phyloP scores from a whole-genome alignment of 2,888 invertebrate genomes.

The Eristalinus aeneus region DNA sequence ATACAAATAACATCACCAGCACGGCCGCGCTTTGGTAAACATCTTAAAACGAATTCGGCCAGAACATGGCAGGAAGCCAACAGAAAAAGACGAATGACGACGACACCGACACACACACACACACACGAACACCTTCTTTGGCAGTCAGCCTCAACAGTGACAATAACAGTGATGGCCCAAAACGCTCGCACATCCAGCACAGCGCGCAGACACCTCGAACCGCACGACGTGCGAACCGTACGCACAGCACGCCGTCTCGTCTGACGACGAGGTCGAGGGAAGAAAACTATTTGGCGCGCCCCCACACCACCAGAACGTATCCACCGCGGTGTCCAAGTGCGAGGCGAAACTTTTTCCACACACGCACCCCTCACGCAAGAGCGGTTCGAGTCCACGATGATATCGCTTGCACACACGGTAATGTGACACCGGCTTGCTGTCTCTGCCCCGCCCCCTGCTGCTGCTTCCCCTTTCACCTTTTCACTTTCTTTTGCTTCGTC shows the following conservation, averaged over 20 bases:
- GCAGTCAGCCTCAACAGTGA: constrained; percentile 41
- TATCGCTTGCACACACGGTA: constrained; percentile 19
- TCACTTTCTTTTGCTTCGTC: constrained; percentile 56
- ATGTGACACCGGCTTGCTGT: constrained; percentile 61
- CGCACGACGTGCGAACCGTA: background rate
- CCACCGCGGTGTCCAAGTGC: background rate
- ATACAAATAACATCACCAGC: constrained; percentile 68
- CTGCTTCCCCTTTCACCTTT: constrained; percentile 45
- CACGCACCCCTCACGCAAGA: background rate
- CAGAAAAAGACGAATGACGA: constrained; percentile 26
- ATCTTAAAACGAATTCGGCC: constrained; percentile 59
- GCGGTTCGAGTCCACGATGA: background rate
- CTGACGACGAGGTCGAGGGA: background rate
- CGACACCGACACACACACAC: background rate
- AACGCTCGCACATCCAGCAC: constrained; percentile 50
- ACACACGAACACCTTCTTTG: constrained; percentile 51
- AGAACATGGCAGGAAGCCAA: constrained; percentile 69
- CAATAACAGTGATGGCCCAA: constrained; percentile 54
- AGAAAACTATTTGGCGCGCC: background rate
- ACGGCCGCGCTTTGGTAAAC: constrained; percentile 68
- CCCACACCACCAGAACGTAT: background rate
- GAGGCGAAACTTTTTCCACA: background rate
- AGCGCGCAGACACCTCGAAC: background rate
- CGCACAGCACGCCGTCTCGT: background rate
- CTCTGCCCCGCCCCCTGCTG: constrained; percentile 28